phyloP scores from a whole-genome alignment of 2,113 vertebrate genomes.

The cattle (Bos taurus) region ARS-UCD2.0 NC_037334.1:70965001-70965500 shows the following conservation, averaged over 20 bases:
- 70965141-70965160: background rate
- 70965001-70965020: conserved; percentile 12
- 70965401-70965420: background rate
- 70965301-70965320: background rate
- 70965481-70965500: background rate
- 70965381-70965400: background rate
- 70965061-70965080: background rate
- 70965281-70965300: background rate
- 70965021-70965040: background rate
- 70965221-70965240: background rate
- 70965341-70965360: background rate
- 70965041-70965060: background rate
- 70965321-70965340: background rate
- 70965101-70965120: background rate
- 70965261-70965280: background rate
- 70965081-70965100: background rate
- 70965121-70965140: background rate
- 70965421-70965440: background rate
- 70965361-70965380: background rate
- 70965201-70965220: background rate
- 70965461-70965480: background rate
- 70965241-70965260: background rate
- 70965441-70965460: background rate
- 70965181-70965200: background rate
- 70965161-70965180: background rate